Conservation (phyloP, 2,888 invertebrate species). For the Drosophila ustulata region DNA sequence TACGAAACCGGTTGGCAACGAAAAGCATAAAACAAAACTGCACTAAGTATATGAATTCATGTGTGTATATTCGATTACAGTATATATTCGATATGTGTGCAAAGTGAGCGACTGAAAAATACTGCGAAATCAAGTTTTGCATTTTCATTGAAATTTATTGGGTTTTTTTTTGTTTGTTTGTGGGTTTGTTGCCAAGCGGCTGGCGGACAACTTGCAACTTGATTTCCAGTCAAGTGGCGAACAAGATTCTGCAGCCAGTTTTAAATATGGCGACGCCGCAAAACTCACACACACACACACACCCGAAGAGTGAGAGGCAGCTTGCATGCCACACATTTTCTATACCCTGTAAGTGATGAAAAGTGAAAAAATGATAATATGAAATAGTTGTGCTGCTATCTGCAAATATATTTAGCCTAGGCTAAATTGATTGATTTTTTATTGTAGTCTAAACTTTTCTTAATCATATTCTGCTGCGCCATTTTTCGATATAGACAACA, state of each 20-base stretch:
- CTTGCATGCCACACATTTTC: constrained; percentile 23
- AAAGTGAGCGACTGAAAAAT: not conserved
- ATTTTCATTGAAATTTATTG: constrained; percentile 76
- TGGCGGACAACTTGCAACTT: constrained; percentile 62
- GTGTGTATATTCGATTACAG: not conserved
- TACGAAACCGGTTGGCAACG: constrained; percentile 13
- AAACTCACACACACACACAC: constrained; percentile 17
- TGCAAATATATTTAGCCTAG: not conserved
- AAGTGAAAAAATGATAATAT: not conserved
- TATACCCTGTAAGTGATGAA: constrained; percentile 1
- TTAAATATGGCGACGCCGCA: constrained; percentile 57
- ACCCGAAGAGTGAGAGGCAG: constrained; percentile 21
- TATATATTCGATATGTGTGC: not conserved
- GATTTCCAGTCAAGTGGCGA: constrained; percentile 60
- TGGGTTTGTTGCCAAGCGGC: constrained; percentile 48
- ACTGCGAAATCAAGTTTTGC: constrained; percentile 74
- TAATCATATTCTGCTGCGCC: no score
- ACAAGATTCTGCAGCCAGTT: constrained; percentile 61
- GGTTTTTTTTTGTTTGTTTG: constrained; percentile 37
- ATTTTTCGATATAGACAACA: no score
- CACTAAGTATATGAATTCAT: constrained; percentile 4
- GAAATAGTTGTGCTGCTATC: no score
- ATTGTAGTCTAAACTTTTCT: no score
- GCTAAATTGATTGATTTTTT: no score
- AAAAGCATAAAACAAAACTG: constrained; percentile 5